phyloP scores from a whole-genome alignment of 2,113 vertebrate genomes.

The Fulica atra region DNA sequence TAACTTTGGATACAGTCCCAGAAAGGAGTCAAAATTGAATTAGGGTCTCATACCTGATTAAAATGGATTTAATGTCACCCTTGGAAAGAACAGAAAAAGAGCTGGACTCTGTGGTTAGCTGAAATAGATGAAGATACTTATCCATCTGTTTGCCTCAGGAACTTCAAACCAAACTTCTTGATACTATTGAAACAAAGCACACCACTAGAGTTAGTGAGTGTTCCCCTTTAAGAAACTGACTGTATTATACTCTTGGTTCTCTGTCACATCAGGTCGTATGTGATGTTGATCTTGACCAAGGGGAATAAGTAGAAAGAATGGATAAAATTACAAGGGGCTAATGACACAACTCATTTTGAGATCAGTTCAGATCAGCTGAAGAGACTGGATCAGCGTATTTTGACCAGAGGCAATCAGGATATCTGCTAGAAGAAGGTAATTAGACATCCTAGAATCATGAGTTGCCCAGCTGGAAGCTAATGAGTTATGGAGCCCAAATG shows the following conservation, averaged over 20 bases:
- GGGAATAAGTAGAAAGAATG: neutral
- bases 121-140: neutral
- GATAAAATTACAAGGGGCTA: conserved; percentile 17
- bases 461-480: conserved; percentile 70
- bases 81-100: neutral
- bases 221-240: neutral
- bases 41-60: conserved; percentile 25
- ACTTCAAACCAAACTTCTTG: neutral
- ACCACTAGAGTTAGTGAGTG: neutral
- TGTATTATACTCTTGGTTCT: neutral
- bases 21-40: conserved; percentile 42
- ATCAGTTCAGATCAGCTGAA: conserved; percentile 46
- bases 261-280: neutral
- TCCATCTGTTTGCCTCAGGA: neutral
- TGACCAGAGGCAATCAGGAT: conserved; percentile 50
- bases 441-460: conserved; percentile 48
- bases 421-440: conserved; percentile 63
- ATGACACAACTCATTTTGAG: conserved; percentile 45
- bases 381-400: conserved; percentile 47
- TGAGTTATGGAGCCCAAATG: conserved; percentile 60
- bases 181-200: neutral
- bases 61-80: conserved; percentile 39
- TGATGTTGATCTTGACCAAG: conserved; percentile 30
- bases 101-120: neutral
- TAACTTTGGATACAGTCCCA: conserved; percentile 26